phyloP scores from a whole-genome alignment of 2,888 invertebrate species.

The Euzetes globulus region DNA sequence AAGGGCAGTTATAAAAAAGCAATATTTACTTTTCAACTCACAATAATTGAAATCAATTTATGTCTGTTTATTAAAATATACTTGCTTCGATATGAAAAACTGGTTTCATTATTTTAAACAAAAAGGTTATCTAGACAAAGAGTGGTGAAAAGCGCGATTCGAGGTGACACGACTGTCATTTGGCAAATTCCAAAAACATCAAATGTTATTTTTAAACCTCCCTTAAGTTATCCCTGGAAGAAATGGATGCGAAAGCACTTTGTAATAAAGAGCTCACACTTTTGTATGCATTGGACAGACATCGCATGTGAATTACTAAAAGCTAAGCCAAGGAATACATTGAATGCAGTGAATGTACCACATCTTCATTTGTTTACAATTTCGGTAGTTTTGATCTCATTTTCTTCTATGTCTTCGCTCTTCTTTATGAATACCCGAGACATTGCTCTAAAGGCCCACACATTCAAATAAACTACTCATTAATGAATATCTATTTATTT shows the following conservation, averaged over 20 bases:
- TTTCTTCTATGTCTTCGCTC: neutral
- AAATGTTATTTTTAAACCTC: no score
- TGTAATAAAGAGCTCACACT: neutral
- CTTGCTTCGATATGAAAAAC: no score
- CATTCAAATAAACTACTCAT: neutral
- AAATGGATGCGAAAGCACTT: slow-evolving; percentile 8
- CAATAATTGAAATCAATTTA: no score
- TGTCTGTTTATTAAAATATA: no score
- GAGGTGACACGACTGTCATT: no score
- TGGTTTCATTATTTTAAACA: no score
- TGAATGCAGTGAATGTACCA: neutral
- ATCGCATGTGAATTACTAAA: neutral
- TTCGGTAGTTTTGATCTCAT: slow-evolving; percentile 1
- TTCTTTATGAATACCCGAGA: neutral
- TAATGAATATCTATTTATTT: neutral
- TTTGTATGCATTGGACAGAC: neutral
- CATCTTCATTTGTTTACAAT: slow-evolving; percentile 11
- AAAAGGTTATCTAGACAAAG: no score
- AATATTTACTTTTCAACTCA: no score
- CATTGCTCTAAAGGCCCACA: neutral
- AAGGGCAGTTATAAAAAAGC: no score
- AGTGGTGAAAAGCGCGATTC: no score
- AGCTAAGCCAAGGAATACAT: neutral
- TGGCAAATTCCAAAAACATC: no score
- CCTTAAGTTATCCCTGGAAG: no score